phyloP scores from a whole-genome alignment of 2,888 invertebrate genomes.

The Limnephilus auricula region DNA sequence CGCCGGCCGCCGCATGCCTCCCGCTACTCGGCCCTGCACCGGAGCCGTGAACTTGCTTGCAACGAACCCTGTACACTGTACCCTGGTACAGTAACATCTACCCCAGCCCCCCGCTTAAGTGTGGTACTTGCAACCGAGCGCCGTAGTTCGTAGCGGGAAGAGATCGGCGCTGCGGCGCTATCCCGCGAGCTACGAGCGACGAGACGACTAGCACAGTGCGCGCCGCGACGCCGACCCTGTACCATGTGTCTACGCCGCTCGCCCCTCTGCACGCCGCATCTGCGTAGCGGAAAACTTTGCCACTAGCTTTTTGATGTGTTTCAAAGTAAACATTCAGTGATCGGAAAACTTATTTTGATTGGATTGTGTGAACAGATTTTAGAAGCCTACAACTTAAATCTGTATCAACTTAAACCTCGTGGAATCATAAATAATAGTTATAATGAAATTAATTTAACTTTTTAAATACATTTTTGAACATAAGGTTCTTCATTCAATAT shows the following conservation, averaged over 20 bases:
- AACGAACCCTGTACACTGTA: constrained; percentile 18
- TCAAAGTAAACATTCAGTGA: constrained; percentile 13
- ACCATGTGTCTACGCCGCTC: constrained; percentile 51
- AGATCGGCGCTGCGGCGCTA: constrained; percentile 52
- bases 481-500: neutral
- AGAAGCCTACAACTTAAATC: neutral
- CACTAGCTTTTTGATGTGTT: constrained; percentile 3
- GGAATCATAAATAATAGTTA: neutral
- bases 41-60: constrained; percentile 59
- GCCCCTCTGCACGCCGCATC: neutral
- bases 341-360: neutral
- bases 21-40: constrained; percentile 21
- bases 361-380: neutral
- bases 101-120: neutral
- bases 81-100: neutral
- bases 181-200: constrained; percentile 11
- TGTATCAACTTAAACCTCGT: neutral
- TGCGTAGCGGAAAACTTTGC: constrained; percentile 39
- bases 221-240: constrained; percentile 61
- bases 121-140: constrained; percentile 11
- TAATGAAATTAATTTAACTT: neutral
- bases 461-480: neutral
- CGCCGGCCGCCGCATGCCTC: neutral
- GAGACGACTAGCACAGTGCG: constrained; percentile 55
- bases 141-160: constrained; percentile 6